Evolutionary conservation across 2,113 vertebrate species (phyloP).

Genomic region (Orientallactaga bullata): DNA sequence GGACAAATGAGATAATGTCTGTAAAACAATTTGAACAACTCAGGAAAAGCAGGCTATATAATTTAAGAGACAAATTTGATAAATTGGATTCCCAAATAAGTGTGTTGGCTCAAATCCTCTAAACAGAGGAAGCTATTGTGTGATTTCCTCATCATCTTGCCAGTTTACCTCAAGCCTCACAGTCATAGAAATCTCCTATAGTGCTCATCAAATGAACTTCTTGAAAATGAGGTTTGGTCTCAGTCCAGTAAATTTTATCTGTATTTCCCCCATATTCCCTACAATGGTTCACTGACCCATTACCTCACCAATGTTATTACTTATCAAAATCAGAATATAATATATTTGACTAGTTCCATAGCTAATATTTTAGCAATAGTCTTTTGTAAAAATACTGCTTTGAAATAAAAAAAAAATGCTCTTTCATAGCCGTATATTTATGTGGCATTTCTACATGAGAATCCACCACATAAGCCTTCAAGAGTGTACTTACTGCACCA

Average conservation of each 20-base stretch:
- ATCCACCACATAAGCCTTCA: conserved; percentile 5
- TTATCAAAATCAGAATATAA: conserved; percentile 59
- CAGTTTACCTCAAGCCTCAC: conserved; percentile 67
- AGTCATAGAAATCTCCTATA: conserved; percentile 47
- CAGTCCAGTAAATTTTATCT: conserved; percentile 76
- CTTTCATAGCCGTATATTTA: conserved; percentile 38
- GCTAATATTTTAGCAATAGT: conserved; percentile 43
- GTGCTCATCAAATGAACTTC: conserved; percentile 51
- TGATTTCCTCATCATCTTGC: conserved; percentile 69
- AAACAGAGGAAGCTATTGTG: conserved; percentile 61
- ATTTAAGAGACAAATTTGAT: conserved; percentile 77
- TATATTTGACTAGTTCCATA: conserved; percentile 52
- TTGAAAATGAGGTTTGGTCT: conserved; percentile 74
- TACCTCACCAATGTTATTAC: conserved; percentile 54
- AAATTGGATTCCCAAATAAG: conserved; percentile 69
- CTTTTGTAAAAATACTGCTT: conserved; percentile 47
- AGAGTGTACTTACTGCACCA: conserved; percentile 22
- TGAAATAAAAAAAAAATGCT: conserved; percentile 68
- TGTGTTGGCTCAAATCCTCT: conserved; percentile 44
- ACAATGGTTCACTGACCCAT: conserved; percentile 69
- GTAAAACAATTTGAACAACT: conserved; percentile 77
- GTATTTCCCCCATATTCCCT: conserved; percentile 57
- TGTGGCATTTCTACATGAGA: conserved; percentile 50
- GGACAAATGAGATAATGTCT: conserved; percentile 84
- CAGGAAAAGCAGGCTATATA: conserved; percentile 71